These are phyloP conservation scores for Berghia stephanieae DNA, from an alignment of 1,140 invertebrate species.

Conservation along the genomic window DNA sequence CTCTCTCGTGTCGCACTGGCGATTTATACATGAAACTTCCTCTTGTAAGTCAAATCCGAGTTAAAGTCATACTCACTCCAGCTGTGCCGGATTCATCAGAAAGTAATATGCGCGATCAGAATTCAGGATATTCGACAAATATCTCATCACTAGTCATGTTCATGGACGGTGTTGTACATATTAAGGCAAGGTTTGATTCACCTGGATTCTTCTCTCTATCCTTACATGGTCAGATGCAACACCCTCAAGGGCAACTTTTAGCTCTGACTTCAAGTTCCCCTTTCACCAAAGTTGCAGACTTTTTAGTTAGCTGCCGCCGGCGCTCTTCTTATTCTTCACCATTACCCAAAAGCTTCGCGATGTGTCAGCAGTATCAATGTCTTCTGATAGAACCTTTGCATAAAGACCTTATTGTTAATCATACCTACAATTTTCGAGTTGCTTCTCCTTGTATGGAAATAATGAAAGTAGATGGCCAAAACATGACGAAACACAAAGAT, in stretches of 20 bases:
- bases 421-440: background rate
- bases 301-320: background rate
- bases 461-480: background rate
- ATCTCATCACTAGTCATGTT: background rate
- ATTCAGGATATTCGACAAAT: background rate
- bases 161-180: background rate
- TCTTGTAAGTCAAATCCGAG: too few species aligned
- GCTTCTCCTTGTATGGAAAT: background rate
- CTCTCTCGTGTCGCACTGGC: background rate
- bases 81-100: too few species aligned
- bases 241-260: background rate
- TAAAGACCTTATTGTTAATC: background rate
- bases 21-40: constrained; percentile 5
- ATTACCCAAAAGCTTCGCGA: background rate
- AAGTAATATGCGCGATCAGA: too few species aligned
- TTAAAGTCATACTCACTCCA: background rate
- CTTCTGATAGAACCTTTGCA: background rate
- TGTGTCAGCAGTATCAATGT: background rate
- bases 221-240: background rate
- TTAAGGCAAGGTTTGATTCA: background rate
- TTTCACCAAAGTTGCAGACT: background rate
- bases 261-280: background rate
- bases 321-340: background rate
- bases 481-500: background rate
- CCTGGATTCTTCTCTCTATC: background rate